These are phyloP conservation scores for Oreotrochilus melanogaster DNA, from an alignment of 2,113 vertebrate species.

Conservation along the genomic window DNA sequence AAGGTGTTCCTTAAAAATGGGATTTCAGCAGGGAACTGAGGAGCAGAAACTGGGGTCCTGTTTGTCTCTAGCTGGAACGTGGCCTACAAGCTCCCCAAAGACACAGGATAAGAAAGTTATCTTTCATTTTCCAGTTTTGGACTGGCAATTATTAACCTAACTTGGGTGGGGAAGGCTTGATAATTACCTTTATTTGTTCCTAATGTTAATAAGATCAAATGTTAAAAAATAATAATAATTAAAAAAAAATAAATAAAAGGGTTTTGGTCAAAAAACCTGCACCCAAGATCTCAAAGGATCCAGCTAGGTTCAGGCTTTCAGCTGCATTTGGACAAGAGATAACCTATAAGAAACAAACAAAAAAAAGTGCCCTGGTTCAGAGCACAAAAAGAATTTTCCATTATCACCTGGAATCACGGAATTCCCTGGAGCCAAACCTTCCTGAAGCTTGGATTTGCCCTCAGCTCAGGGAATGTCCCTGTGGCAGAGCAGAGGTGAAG, in stretches of 20 bases:
- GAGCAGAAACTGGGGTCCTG: neutral
- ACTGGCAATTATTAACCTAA: neutral
- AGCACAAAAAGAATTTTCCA: neutral
- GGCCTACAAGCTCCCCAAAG: neutral
- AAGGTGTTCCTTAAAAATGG: neutral
- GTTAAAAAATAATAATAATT: neutral
- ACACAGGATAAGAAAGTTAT: neutral
- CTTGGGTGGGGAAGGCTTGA: neutral
- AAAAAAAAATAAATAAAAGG: too few species aligned
- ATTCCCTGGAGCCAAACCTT: neutral
- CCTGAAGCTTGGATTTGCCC: neutral
- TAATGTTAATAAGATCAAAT: neutral
- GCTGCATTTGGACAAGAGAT: neutral
- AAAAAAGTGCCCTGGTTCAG: too few species aligned
- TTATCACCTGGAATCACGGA: neutral
- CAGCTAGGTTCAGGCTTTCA: neutral
- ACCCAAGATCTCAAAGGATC: neutral
- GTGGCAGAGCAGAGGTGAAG: neutral
- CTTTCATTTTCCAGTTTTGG: neutral
- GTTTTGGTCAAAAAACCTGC: neutral
- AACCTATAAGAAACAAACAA: neutral
- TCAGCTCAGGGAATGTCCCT: neutral
- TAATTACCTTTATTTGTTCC: neutral
- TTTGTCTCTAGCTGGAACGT: neutral
- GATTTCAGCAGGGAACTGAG: neutral